A percentile compares a stretch with the other conserved stretches of the same genome.
phyloP scores from a whole-genome alignment of 37 sponge, comb jelly and placozoan genomes.

The Beroe ovata region DNA sequence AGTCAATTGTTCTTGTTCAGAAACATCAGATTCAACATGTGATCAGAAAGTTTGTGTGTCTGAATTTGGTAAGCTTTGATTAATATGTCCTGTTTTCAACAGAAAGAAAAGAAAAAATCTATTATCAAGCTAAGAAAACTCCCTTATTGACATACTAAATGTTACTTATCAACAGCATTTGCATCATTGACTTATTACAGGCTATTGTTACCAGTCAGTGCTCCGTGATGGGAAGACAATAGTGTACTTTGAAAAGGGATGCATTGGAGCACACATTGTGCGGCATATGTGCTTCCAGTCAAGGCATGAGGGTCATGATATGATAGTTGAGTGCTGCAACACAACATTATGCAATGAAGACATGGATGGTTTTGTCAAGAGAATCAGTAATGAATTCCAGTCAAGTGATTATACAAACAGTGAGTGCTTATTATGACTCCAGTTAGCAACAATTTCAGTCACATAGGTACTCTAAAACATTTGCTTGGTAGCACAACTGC shows the following conservation, averaged over 20 bases:
- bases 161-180: background rate
- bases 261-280: conserved; percentile 54
- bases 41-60: background rate
- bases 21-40: background rate
- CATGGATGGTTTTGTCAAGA: conserved; percentile 9
- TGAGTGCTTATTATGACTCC: too few relatives aligned
- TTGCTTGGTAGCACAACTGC: too few relatives aligned
- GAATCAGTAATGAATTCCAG: background rate
- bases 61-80: conserved; percentile 38
- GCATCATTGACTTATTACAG: background rate
- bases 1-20: background rate
- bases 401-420: background rate
- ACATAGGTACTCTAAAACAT: too few relatives aligned
- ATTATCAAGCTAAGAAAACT: background rate
- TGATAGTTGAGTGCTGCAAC: conserved; percentile 50
- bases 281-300: background rate
- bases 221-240: background rate
- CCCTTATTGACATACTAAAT: background rate
- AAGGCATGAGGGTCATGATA: background rate
- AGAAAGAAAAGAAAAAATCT: too few relatives aligned
- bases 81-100: too few relatives aligned
- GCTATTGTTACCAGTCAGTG: conserved; percentile 14
- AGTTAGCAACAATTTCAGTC: too few relatives aligned
- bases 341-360: conserved; percentile 26
- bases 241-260: background rate